A percentile compares a stretch with the other conserved stretches of the same genome.
Evolutionary conservation across 2,797 vertebrate species (phyloP).

Genomic region (Ptychobarbus kaznakovi): DNA sequence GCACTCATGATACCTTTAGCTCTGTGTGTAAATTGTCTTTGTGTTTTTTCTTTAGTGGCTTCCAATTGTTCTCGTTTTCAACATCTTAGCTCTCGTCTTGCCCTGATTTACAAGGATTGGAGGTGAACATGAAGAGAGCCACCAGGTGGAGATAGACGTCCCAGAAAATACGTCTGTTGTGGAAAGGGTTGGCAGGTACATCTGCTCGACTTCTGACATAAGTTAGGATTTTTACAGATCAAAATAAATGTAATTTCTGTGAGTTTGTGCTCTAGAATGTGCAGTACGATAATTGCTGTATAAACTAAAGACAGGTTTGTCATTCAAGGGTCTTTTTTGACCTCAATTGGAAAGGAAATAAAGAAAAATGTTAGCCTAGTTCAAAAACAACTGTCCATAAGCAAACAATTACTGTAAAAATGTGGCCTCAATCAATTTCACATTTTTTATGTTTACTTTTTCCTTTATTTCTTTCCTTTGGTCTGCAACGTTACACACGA

Average conservation of each 20-base stretch:
- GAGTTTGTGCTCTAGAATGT: conserved; percentile 1
- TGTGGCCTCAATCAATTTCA: conserved; percentile 57
- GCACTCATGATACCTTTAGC: neutral
- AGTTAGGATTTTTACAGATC: conserved; percentile 6
- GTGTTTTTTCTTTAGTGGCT: conserved; percentile 7
- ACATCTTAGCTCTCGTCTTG: neutral
- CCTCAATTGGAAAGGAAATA: conserved; percentile 16
- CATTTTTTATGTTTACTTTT: conserved; percentile 62
- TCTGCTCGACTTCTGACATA: conserved; percentile 8
- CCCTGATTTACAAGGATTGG: neutral
- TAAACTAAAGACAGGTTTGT: conserved; percentile 16
- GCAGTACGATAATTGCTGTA: neutral
- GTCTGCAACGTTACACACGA: conserved; percentile 61
- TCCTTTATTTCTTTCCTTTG: conserved; percentile 61
- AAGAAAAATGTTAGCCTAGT: conserved; percentile 27
- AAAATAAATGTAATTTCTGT: conserved; percentile 21
- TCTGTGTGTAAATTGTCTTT: neutral
- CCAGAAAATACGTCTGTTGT: conserved; percentile 36
- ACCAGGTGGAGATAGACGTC: conserved; percentile 71
- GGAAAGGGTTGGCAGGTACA: conserved; percentile 10
- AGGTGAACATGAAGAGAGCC: conserved; percentile 46
- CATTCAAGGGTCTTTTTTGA: neutral
- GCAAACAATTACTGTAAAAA: conserved; percentile 61
- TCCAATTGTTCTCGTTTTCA: neutral
- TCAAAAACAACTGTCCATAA: conserved; percentile 61